phyloP scores from a whole-genome alignment of 2,797 vertebrate genomes.

The Gambusia yucatana region DNA sequence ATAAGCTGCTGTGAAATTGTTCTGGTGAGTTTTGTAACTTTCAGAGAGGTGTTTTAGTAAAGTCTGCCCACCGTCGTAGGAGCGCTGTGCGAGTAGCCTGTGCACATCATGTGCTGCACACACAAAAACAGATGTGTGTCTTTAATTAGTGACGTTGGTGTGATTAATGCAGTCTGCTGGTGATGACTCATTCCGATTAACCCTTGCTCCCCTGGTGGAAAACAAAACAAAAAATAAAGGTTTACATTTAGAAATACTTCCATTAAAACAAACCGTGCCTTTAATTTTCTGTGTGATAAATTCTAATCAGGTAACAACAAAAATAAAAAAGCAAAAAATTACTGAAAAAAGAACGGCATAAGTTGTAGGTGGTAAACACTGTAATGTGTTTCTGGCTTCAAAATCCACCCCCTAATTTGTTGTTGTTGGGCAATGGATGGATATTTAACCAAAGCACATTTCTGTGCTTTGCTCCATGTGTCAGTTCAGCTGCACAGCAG shows the following conservation, averaged over 20 bases:
- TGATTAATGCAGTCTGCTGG: slow-evolving; percentile 84
- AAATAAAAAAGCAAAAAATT: neutral
- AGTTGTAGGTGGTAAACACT: slow-evolving; percentile 5
- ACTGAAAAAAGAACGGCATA: neutral
- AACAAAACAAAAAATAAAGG: slow-evolving; percentile 49
- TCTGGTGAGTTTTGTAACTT: slow-evolving; percentile 40
- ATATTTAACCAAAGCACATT: slow-evolving; percentile 57
- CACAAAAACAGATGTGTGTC: slow-evolving; percentile 75
- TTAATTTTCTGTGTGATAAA: neutral
- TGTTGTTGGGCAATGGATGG: slow-evolving; percentile 22
- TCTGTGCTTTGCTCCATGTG: slow-evolving; percentile 53
- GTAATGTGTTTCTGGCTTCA: slow-evolving; percentile 22
- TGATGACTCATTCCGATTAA: slow-evolving; percentile 88
- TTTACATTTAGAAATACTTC: neutral
- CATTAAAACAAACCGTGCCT: neutral
- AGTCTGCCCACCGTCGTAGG: neutral
- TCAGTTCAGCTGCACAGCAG: slow-evolving; percentile 68
- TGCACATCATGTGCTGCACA: slow-evolving; percentile 54
- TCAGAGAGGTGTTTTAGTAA: slow-evolving; percentile 21
- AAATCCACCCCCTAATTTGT: slow-evolving; percentile 22
- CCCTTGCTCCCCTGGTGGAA: slow-evolving; percentile 68
- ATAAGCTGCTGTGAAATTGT: slow-evolving; percentile 42
- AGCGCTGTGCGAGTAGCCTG: slow-evolving; percentile 20
- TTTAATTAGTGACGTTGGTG: slow-evolving; percentile 85
- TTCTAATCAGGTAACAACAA: too few species aligned